A percentile compares a stretch with the other conserved stretches of the same genome.
Conservation (phyloP, 1,140 invertebrate genomes). For the Drosophila triauraria region DNA sequence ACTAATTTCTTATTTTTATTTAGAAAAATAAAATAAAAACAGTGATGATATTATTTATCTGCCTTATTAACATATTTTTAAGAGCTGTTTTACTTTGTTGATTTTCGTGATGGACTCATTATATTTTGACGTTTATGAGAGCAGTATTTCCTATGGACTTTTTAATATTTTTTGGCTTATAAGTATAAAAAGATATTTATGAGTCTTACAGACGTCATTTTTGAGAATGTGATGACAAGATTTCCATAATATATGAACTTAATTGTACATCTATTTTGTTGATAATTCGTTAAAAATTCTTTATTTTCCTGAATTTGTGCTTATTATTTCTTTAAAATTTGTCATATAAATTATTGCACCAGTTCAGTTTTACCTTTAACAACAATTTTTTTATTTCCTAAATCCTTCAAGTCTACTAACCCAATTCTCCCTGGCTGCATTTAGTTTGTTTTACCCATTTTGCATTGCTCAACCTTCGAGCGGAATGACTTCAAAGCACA, state of each 20-base stretch:
- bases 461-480: slow-evolving; percentile 45
- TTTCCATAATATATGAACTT: not conserved
- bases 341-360: no score
- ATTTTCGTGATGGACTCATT: not conserved
- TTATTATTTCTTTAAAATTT: not conserved
- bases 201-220: not conserved
- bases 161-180: not conserved
- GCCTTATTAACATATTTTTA: no score
- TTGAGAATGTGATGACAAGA: not conserved
- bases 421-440: not conserved
- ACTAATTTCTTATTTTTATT: not conserved
- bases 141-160: not conserved
- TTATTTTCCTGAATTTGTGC: not conserved
- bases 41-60: not conserved
- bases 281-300: not conserved
- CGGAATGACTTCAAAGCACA: slow-evolving; percentile 63
- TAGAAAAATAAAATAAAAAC: no score
- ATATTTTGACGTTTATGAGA: not conserved
- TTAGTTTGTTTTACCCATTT: slow-evolving; percentile 5
- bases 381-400: not conserved
- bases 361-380: no score
- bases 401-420: not conserved
- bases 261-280: no score
- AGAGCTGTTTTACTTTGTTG: no score
- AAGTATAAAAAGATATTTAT: not conserved